Base-by-base conservation (phyloP, 2,888 invertebrate genomes). In the Hyles lineata region DNA sequence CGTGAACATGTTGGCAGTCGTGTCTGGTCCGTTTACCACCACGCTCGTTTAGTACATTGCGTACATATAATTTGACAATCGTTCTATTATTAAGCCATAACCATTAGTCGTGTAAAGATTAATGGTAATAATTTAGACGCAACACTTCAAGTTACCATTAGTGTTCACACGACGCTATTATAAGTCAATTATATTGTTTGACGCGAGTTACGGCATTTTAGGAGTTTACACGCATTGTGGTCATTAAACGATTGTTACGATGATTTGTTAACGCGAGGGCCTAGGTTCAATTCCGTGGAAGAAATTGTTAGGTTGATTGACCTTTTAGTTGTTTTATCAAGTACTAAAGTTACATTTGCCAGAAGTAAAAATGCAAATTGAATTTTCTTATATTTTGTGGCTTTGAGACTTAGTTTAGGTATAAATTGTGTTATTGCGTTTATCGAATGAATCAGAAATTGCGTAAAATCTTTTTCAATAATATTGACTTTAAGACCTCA, bases 181-280 rank as follows among this genome's bases (percentile, higher is more conserved):
- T 87, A 83, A 86, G 83, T 74, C 83, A 83, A 87, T 90, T 89
- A 90, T 85, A 86, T 83, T 32, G 32, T 32, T 83, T 87, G 84
- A 86, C 84, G 79, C 75, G 74, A 80, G 87, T 88, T 84, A 86
- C 84, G 82, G 85, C 85, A 86, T 88, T 87, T 85, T 79, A 80
- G 78, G 81, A 84, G 84, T 90, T 90, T 90, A 90, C 87, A 90
- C 83, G 87, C 78, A 79, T 81, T 82, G 77, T 74, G 75, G 78
- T 80, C 80, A 80, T 82, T 80, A 77, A 81, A 82, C 73, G 78
- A 77, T 79, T 78, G 80, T 73, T 67, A 63, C 58, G 60, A 72
- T 50, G 72, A 32, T 67, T 72, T 72, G 35, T 73, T 71, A 60
- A 35, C 52, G 29, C 8, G 61, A 69, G 25, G 69, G 11, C 7